Conservation (phyloP, 2,888 invertebrate species). For the Megaustenia siamemsis region DNA sequence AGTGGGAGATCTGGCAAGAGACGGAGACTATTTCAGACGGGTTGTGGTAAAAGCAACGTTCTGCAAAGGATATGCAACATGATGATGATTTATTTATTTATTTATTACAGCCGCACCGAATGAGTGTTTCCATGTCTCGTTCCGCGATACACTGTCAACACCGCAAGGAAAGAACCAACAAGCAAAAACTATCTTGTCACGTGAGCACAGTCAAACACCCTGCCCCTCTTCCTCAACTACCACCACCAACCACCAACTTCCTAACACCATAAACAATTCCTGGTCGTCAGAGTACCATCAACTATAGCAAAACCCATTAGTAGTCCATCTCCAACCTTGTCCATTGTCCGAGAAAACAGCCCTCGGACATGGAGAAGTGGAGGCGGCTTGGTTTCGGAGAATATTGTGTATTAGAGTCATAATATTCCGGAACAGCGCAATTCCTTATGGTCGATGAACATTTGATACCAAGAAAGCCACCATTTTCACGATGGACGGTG, state of each 20-base stretch:
- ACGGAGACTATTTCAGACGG: no score
- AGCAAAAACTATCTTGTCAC: background rate
- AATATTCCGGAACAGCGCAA: slow-evolving; percentile 32
- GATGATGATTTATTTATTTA: no score
- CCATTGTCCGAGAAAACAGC: slow-evolving; percentile 40
- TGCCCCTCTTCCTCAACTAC: background rate
- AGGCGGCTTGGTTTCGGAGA: slow-evolving; percentile 29
- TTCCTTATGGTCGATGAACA: slow-evolving; percentile 47
- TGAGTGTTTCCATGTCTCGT: no score
- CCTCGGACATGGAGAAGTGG: slow-evolving; percentile 37
- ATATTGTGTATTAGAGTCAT: slow-evolving; percentile 45
- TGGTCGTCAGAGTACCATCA: slow-evolving; percentile 19
- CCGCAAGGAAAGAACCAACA: no score
- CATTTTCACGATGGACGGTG: slow-evolving; percentile 7
- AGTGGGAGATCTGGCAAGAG: no score
- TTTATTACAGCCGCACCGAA: no score
- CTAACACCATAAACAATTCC: slow-evolving; percentile 4
- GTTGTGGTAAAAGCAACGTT: no score
- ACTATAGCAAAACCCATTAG: slow-evolving; percentile 41
- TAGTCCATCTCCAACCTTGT: slow-evolving; percentile 32
- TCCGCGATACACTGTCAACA: no score
- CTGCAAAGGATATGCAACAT: no score
- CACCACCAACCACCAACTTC: slow-evolving; percentile 14
- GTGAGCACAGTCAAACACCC: background rate
- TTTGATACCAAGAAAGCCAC: slow-evolving; percentile 41